phyloP scores from a whole-genome alignment of 2,888 invertebrate genomes.

The Euproctis similis region DNA sequence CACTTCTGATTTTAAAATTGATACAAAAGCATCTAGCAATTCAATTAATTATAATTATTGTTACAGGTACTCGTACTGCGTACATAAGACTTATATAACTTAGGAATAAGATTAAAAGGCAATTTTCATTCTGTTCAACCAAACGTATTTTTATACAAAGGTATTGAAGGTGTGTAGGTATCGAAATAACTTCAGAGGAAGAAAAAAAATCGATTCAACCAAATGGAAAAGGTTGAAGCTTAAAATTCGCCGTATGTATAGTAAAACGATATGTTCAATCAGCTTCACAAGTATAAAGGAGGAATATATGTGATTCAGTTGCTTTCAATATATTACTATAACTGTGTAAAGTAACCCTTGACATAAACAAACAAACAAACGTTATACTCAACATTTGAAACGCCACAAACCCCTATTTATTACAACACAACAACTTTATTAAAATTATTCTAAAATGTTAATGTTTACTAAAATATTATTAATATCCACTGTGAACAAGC shows the following conservation, averaged over 20 bases:
- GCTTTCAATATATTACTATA: not conserved
- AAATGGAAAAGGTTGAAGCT: constrained; percentile 1
- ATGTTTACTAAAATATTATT: constrained; percentile 11
- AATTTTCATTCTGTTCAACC: not conserved
- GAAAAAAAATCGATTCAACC: constrained; percentile 4
- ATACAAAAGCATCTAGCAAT: too few relatives aligned
- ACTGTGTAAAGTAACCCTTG: not conserved
- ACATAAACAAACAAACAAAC: not conserved
- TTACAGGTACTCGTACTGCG: too few relatives aligned
- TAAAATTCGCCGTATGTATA: constrained; percentile 4
- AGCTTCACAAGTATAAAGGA: constrained; percentile 8
- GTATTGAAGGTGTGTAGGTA: not conserved
- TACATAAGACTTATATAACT: too few relatives aligned
- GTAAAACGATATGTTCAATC: constrained; percentile 8
- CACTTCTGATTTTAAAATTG: too few relatives aligned
- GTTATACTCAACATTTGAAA: not conserved
- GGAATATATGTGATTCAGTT: constrained; percentile 11
- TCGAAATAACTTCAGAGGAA: not conserved
- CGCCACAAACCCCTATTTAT: not conserved
- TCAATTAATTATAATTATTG: too few relatives aligned
- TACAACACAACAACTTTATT: constrained; percentile 5
- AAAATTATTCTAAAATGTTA: constrained; percentile 7
- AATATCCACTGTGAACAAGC: constrained; percentile 8
- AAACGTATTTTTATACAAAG: not conserved
- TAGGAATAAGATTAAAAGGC: too few relatives aligned